Evolutionary conservation across 2,888 invertebrate species (phyloP).

Genomic region (Phoenoteleia sp.): DNA sequence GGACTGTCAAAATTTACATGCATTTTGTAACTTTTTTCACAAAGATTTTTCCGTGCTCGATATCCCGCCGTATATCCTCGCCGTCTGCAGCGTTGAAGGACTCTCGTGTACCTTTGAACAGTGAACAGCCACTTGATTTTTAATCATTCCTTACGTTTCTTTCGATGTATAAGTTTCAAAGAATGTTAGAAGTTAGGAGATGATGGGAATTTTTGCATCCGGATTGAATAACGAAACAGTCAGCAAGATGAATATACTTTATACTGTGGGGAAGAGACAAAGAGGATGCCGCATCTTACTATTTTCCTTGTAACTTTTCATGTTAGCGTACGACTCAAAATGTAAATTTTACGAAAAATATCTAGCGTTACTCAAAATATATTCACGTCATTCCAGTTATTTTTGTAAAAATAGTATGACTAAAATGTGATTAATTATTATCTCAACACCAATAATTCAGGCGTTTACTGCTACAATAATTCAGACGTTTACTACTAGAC

Average conservation of each 20-base stretch:
- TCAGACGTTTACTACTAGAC: too few relatives aligned
- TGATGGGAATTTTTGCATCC: conserved; percentile 53
- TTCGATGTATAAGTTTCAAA: conserved; percentile 42
- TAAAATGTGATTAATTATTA: conserved; percentile 9
- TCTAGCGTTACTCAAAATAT: background rate
- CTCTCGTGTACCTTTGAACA: conserved; percentile 38
- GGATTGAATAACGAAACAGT: conserved; percentile 48
- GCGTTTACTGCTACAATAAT: too few relatives aligned
- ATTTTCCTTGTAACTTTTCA: conserved; percentile 26
- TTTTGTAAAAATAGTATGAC: background rate
- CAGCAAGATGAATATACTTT: conserved; percentile 39
- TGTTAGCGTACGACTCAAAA: conserved; percentile 1
- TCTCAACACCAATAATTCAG: background rate
- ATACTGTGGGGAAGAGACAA: conserved; percentile 11
- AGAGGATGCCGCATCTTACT: background rate
- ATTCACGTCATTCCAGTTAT: background rate
- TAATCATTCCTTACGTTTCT: conserved; percentile 52
- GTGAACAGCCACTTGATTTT: conserved; percentile 56
- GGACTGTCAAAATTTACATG: background rate
- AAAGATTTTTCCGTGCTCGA: conserved; percentile 6
- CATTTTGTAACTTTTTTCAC: conserved; percentile 14
- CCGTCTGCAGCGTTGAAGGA: conserved; percentile 16
- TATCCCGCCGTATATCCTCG: background rate
- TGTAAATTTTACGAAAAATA: conserved; percentile 12
- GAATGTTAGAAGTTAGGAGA: conserved; percentile 46